phyloP scores from a whole-genome alignment of 1,140 invertebrate species.

The Pantala flavescens region DNA sequence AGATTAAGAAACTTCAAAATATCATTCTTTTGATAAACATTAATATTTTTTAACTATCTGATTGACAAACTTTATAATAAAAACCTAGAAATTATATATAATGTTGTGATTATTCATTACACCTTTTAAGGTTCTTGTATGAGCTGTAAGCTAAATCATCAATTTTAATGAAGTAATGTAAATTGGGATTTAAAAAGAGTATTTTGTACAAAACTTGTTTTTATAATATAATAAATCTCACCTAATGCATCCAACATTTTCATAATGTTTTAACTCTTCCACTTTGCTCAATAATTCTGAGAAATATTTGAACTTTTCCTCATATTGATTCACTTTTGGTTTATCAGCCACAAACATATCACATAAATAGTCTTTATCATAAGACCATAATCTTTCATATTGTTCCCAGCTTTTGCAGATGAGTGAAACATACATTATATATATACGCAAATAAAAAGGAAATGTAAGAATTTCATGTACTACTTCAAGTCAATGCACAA shows the following conservation, averaged over 20 bases:
- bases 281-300: slow-evolving; percentile 62
- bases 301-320: slow-evolving; percentile 76
- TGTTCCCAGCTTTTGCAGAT: slow-evolving; percentile 52
- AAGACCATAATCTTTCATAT: slow-evolving; percentile 68
- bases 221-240: slow-evolving; percentile 14
- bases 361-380: slow-evolving; percentile 61
- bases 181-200: too few species aligned
- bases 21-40: too few species aligned
- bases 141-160: too few species aligned
- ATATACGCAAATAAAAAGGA: not conserved
- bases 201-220: slow-evolving; percentile 12
- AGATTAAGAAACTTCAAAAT: too few species aligned
- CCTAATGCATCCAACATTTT: slow-evolving; percentile 44
- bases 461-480: too few species aligned
- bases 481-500: not conserved
- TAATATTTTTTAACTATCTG: too few species aligned
- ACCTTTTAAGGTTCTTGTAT: too few species aligned
- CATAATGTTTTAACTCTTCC: slow-evolving; percentile 42
- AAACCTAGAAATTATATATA: too few species aligned
- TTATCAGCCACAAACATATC: slow-evolving; percentile 62
- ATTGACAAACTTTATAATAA: too few species aligned
- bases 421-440: slow-evolving; percentile 13
- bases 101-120: too few species aligned
- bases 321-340: slow-evolving; percentile 61
- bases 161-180: too few species aligned